Evolutionary conservation across 1,140 invertebrate species (phyloP), one percentile per base, ranked within the genome.

Genomic region (Drosophila athabasca): DNA sequence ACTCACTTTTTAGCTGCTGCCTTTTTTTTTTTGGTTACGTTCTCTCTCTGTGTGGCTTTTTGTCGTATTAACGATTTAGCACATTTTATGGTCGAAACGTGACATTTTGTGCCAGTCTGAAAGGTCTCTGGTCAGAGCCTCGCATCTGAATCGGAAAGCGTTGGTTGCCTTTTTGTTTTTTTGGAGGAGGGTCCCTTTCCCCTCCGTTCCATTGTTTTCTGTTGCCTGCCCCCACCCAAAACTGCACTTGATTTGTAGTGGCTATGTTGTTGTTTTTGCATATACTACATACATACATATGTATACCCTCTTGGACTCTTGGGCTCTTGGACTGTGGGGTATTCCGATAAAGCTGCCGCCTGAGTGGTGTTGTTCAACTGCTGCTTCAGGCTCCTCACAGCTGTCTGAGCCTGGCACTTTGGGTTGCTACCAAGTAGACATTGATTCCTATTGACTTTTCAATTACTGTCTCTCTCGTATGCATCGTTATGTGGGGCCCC

Each of bases 41-140:
- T 67, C 71, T 62, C 26, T 35, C 71, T 62, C 17, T 19, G 17
- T 58, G 51, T 64, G 58, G 61, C 61, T 44, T 72, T 67, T 52
- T 66, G 62, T 58, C 48, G 76, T 64, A 76, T 84, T 80, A 84
- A 80, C 80, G 79, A 70, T 75, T 85, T 66, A 76, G 55, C 67
- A 76, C 82, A 88, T 87, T 87, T 87, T 88, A 87, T 73, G 54
- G 67, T 15, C 57, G 43, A 79, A 76, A 87, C 83, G 83, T 87
- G 83, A 87, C 83, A 85, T 75, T 79, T 69, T 52, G 53, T 66
- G 75, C 48, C 68, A 31, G 31, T 70, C 66, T 53, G 39, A 17
- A 45, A 13, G 41, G 35, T 43, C 50, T 53, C 49, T 17, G 68
- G 45, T 31, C 31, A 22, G 64, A 31, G 51, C 24, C 55, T 57